Percentiles rank a stretch among this genome's conserved stretches.
Conservation (phyloP, 1,140 invertebrate genomes). For the Drosophila ambigua region DNA sequence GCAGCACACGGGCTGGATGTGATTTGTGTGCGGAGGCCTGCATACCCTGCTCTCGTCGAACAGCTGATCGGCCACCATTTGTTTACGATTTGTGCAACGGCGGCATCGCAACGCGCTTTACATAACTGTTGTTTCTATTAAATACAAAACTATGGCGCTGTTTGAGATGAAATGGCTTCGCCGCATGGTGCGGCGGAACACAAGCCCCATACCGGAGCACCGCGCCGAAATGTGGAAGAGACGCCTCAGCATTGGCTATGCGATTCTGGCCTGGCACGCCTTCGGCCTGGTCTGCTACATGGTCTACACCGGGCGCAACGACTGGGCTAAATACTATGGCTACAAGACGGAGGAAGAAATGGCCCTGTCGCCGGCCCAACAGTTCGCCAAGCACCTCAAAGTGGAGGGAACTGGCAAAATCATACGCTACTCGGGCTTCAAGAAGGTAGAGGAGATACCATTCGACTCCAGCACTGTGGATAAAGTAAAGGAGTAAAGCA, state of each 20-base stretch:
- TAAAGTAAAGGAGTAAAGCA: slow-evolving; percentile 42
- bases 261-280: slow-evolving; percentile 87
- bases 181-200: slow-evolving; percentile 85
- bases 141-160: slow-evolving; percentile 56
- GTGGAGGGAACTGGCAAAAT: slow-evolving; percentile 82
- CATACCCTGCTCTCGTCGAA: neutral
- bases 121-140: neutral
- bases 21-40: neutral
- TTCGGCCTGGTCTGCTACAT: slow-evolving; percentile 86
- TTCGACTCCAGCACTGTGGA: slow-evolving; percentile 56
- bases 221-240: slow-evolving; percentile 86
- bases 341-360: slow-evolving; percentile 86
- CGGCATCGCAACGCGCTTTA: slow-evolving; percentile 17
- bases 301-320: slow-evolving; percentile 85
- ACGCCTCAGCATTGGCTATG: slow-evolving; percentile 86
- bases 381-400: slow-evolving; percentile 73
- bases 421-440: slow-evolving; percentile 73
- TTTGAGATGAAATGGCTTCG: slow-evolving; percentile 84
- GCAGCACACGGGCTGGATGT: neutral
- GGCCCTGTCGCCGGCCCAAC: slow-evolving; percentile 84
- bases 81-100: slow-evolving; percentile 32
- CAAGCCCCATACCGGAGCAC: slow-evolving; percentile 86
- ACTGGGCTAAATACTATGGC: slow-evolving; percentile 88
- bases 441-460: slow-evolving; percentile 71
- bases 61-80: slow-evolving; percentile 23